phyloP scores from a whole-genome alignment of 1,140 invertebrate species.

The Protaetia brevitarsis region DNA sequence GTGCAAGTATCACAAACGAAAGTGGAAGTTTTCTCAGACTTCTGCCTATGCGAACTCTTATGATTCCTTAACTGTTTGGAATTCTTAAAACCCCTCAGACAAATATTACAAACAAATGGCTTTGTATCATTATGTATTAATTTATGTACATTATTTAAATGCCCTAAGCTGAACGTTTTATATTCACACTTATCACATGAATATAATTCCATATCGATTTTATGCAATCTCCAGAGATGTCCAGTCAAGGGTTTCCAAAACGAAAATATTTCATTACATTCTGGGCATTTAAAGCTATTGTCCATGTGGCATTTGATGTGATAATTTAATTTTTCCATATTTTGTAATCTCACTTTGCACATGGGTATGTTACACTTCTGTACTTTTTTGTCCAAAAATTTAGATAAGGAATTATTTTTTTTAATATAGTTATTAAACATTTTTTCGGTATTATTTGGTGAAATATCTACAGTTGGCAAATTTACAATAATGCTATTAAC shows the following conservation, averaged over 20 bases:
- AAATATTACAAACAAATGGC: constrained; percentile 62
- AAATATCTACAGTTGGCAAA: constrained; percentile 32
- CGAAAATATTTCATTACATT: constrained; percentile 57
- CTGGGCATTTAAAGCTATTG: constrained; percentile 61
- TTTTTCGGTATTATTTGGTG: constrained; percentile 36
- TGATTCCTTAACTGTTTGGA: constrained; percentile 70
- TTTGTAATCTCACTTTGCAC: constrained; percentile 51
- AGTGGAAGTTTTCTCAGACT: constrained; percentile 29
- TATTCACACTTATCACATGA: constrained; percentile 64
- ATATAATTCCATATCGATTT: constrained; percentile 73
- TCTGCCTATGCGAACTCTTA: constrained; percentile 54
- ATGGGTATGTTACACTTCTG: constrained; percentile 40
- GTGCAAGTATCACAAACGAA: constrained; percentile 60
- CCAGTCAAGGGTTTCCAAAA: constrained; percentile 63
- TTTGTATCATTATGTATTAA: constrained; percentile 65
- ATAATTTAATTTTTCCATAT: constrained; percentile 52
- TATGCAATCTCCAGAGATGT: constrained; percentile 74
- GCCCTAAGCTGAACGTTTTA: constrained; percentile 62
- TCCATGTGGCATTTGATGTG: constrained; percentile 62
- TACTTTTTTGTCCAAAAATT: constrained; percentile 32
- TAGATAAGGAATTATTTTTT: constrained; percentile 29
- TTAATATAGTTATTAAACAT: constrained; percentile 35
- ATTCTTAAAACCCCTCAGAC: constrained; percentile 75
- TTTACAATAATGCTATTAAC: constrained; percentile 10
- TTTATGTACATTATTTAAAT: constrained; percentile 65